These are phyloP conservation scores for Mareca penelope DNA, from an alignment of 2,797 vertebrate species.

Conservation along the genomic window DNA sequence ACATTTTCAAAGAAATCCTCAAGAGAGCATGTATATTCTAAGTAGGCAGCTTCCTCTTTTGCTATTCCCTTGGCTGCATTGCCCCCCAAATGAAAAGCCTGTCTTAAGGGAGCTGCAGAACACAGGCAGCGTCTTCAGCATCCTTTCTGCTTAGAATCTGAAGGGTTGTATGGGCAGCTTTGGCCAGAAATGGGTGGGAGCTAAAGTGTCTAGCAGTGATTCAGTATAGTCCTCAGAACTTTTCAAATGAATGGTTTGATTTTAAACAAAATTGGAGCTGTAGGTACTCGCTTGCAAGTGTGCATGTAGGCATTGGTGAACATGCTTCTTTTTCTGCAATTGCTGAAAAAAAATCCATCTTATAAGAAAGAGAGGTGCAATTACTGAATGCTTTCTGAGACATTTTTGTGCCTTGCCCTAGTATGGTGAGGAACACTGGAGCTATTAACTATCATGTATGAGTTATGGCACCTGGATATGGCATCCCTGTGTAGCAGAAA, in stretches of 20 bases:
- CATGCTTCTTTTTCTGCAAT: not conserved
- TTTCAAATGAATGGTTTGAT: not conserved
- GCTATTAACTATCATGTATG: not conserved
- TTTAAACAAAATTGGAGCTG: not conserved
- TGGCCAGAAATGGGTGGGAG: not conserved
- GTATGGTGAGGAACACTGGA: not conserved
- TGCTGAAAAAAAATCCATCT: not conserved
- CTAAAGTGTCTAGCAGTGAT: not conserved
- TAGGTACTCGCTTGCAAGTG: not conserved
- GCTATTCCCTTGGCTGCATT: not conserved
- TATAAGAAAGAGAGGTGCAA: not conserved
- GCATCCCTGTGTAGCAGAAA: not conserved
- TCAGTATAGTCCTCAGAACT: not conserved
- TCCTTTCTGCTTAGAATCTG: not conserved
- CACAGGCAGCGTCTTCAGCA: accelerated
- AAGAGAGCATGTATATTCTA: not conserved
- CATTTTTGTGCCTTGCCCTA: not conserved
- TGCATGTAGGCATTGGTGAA: not conserved
- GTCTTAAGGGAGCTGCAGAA: not conserved
- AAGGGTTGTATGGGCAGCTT: not conserved
- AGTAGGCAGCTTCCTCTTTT: not conserved
- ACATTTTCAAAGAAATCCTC: not conserved
- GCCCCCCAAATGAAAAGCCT: not conserved
- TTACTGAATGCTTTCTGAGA: not conserved
- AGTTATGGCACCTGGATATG: not conserved